Percentiles rank a stretch among this genome's conserved stretches.
Conservation (phyloP, 2,797 vertebrate genomes). For the Artibeus lituratus region DNA sequence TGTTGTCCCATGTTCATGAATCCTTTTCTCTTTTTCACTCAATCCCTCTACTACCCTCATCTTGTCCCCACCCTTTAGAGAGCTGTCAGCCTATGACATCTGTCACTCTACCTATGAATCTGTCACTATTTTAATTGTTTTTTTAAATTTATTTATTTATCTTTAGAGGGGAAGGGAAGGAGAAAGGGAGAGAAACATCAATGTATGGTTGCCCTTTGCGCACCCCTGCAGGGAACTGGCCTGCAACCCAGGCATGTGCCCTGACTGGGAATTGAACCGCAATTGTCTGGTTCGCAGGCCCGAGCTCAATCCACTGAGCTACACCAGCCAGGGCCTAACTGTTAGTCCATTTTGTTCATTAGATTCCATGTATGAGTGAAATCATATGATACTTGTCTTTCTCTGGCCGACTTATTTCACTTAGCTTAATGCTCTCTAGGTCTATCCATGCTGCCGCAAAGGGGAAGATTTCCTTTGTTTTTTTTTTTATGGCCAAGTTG, state of each 20-base stretch:
- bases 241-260: too few relatives aligned
- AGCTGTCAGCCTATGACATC: neutral
- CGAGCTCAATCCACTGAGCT: too few relatives aligned
- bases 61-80: neutral
- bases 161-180: too few relatives aligned
- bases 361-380: neutral
- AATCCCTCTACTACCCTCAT: neutral
- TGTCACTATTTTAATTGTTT: neutral
- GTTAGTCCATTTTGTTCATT: neutral
- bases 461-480: neutral
- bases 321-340: too few relatives aligned
- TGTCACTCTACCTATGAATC: neutral
- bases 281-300: too few relatives aligned
- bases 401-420: too few relatives aligned
- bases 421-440: neutral
- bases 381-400: neutral
- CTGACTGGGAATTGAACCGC: too few relatives aligned
- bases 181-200: too few relatives aligned
- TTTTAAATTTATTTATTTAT: too few relatives aligned
- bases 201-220: too few relatives aligned
- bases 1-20: neutral
- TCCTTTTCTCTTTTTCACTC: neutral
- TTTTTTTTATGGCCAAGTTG: neutral
- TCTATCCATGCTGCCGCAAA: neutral
- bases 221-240: too few relatives aligned